Conservation (phyloP, 2,797 vertebrate species). For the Lutjanus argentimaculatus region DNA sequence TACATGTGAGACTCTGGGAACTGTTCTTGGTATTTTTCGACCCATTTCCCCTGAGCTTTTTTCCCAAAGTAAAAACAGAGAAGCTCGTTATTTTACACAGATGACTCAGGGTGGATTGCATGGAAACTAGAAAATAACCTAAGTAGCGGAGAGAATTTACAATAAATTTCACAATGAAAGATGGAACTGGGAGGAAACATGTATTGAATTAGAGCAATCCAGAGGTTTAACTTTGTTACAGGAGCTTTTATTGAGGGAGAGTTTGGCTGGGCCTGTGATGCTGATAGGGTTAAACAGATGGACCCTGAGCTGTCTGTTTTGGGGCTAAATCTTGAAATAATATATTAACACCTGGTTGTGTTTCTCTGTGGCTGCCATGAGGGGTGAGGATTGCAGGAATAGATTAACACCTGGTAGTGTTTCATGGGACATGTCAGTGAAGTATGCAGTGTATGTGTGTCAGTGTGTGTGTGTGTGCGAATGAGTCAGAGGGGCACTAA, state of each 20-base stretch:
- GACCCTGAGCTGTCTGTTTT: slow-evolving; percentile 38
- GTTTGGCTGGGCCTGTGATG: background rate
- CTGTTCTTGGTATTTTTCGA: slow-evolving; percentile 18
- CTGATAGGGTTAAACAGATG: slow-evolving; percentile 29
- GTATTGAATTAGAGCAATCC: slow-evolving; percentile 38
- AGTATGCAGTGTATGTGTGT: slow-evolving; percentile 50
- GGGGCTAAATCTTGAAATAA: slow-evolving; percentile 44
- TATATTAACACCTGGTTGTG: slow-evolving; percentile 62
- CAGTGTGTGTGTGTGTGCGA: slow-evolving; percentile 43
- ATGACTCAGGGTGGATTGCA: slow-evolving; percentile 8
- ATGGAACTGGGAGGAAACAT: slow-evolving; percentile 1
- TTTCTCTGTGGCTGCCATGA: slow-evolving; percentile 53
- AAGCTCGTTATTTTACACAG: slow-evolving; percentile 22
- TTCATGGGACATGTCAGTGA: slow-evolving; percentile 63
- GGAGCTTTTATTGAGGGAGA: slow-evolving; percentile 14
- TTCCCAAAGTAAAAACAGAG: slow-evolving; percentile 47
- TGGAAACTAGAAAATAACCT: slow-evolving; percentile 14
- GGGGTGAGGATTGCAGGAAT: slow-evolving; percentile 38
- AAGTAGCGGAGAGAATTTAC: background rate
- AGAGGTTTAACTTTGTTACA: slow-evolving; percentile 12
- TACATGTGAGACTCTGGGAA: slow-evolving; percentile 8
- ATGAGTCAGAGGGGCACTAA: slow-evolving; percentile 59
- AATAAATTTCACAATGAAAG: slow-evolving; percentile 20
- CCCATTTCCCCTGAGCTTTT: slow-evolving; percentile 30
- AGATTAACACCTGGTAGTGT: slow-evolving; percentile 70